These are phyloP conservation scores for Anisognathus igniventris DNA, from an alignment of 2,797 vertebrate species.

Conservation along the genomic window DNA sequence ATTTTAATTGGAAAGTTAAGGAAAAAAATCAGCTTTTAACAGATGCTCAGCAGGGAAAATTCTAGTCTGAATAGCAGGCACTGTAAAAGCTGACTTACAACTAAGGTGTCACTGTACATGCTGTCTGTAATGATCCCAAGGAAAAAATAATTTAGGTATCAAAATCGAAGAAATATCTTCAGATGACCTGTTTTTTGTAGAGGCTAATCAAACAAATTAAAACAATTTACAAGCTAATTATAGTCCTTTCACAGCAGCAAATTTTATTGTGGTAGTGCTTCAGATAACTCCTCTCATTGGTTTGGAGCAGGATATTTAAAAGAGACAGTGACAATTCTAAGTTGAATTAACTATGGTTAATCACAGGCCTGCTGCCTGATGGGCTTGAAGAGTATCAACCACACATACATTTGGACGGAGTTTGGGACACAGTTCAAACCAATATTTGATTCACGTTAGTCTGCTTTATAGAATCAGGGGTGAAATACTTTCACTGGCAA, in stretches of 20 bases:
- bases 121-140: background rate
- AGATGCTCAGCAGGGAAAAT: background rate
- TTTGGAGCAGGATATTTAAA: background rate
- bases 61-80: background rate
- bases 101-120: background rate
- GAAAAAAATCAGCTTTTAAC: background rate
- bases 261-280: background rate
- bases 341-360: background rate
- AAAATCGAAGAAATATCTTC: conserved; percentile 32
- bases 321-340: background rate
- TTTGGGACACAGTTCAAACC: background rate
- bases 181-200: conserved; percentile 6
- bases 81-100: background rate
- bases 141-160: conserved; percentile 35
- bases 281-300: background rate
- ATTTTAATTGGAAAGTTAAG: background rate
- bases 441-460: background rate
- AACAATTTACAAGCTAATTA: conserved; percentile 21
- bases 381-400: background rate
- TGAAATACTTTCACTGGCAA: background rate
- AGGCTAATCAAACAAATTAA: conserved; percentile 42
- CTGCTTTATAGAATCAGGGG: background rate
- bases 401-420: rapidly evolving
- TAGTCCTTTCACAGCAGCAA: background rate
- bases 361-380: background rate